Percentiles rank a stretch among this genome's conserved stretches.
These are phyloP conservation scores for Cuculus canorus DNA, from an alignment of 2,797 vertebrate genomes.

Conservation along the genomic window DNA sequence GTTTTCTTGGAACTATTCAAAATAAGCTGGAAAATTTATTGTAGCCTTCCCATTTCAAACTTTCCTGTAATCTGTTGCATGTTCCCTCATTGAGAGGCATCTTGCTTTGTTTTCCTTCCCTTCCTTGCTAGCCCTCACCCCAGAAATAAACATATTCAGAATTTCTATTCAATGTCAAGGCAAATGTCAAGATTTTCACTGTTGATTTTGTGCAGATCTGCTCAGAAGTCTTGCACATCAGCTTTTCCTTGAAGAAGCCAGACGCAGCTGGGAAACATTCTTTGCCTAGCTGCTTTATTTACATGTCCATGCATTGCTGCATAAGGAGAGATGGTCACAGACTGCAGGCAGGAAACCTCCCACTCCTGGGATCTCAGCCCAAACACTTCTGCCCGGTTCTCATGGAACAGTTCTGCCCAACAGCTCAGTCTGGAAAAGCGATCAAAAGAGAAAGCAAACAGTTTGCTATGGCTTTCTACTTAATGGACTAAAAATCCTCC, in stretches of 20 bases:
- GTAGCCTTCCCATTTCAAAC: background rate
- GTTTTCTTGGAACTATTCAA: background rate
- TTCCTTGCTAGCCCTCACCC: background rate
- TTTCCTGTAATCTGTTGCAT: background rate
- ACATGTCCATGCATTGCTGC: background rate
- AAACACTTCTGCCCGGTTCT: background rate
- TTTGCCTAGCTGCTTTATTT: background rate
- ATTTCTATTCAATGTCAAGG: background rate
- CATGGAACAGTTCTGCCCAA: background rate
- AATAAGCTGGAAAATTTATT: background rate
- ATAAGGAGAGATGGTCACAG: background rate
- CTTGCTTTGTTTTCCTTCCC: background rate
- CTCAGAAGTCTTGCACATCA: background rate
- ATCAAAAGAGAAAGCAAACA: background rate
- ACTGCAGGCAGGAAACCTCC: background rate
- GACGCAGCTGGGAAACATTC: background rate
- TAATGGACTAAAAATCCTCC: background rate
- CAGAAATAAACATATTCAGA: background rate
- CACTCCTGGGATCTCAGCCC: background rate
- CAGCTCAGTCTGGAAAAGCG: background rate
- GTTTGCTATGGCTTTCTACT: background rate
- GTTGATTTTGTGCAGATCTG: background rate
- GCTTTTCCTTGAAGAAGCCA: background rate
- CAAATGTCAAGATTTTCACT: background rate
- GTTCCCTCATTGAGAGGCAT: fast-evolving